These are phyloP conservation scores for Felis chaus DNA, from an alignment of 2,113 vertebrate genomes.

Conservation along the genomic window DNA sequence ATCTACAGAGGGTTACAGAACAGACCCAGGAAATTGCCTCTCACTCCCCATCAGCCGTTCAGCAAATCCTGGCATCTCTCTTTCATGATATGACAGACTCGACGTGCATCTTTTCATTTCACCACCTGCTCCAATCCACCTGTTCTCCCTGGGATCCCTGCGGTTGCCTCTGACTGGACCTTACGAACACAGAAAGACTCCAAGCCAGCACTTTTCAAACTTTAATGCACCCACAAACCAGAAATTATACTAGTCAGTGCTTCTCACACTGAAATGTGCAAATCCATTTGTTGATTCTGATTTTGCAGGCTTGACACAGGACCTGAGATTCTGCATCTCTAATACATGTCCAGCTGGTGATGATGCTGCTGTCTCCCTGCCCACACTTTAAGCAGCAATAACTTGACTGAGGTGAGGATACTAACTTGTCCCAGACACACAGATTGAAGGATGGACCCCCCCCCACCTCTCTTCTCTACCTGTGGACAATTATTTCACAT, in stretches of 20 bases:
- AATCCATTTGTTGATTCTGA: not conserved
- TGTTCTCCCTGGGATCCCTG: not conserved
- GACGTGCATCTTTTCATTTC: not conserved
- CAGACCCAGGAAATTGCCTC: not conserved
- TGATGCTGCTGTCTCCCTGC: not conserved
- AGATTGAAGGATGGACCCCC: not conserved
- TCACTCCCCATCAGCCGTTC: not conserved
- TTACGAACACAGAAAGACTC: not conserved
- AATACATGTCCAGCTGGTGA: fast-evolving
- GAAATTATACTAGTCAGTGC: not conserved
- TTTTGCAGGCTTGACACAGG: not conserved
- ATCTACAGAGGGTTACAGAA: not conserved
- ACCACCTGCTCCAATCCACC: not conserved
- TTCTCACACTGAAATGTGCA: not conserved
- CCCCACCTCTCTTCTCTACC: not conserved
- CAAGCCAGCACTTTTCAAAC: not conserved
- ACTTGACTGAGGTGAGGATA: not conserved
- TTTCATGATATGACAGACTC: not conserved
- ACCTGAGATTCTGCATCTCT: not conserved
- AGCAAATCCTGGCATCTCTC: not conserved
- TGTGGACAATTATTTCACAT: not conserved
- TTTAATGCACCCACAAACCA: not conserved
- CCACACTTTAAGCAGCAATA: not conserved
- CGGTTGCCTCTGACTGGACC: not conserved
- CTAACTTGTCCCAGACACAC: not conserved